Base-by-base conservation (phyloP, 2,888 invertebrate species). In the Mythimna albipuncta region DNA sequence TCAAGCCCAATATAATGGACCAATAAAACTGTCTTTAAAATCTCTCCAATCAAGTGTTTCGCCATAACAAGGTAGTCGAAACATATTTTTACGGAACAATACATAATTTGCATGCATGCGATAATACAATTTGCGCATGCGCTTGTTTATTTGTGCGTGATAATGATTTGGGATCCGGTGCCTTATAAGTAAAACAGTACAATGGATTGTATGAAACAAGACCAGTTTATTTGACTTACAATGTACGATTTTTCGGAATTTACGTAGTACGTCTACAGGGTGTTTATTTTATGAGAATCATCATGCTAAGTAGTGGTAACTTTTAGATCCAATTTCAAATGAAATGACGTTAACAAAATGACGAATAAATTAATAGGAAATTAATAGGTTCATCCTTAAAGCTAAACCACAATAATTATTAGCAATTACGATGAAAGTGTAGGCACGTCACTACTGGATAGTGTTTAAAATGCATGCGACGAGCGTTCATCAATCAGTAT, bases 61-160 rank as follows among this genome's bases (percentile, higher is more conserved):
- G 9, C 47, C 61, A 35, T 67, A 76, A 58, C 50, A 63, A 73
- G 68, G 10, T 62, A 61, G 62, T 62, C 79, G 70, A 78, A 83
- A 81, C 71, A 77, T 72, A 67, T 73, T 69, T 70, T 66, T 71
- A 72, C 35, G 75, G 79, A 88, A 90, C 89, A 88, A 87, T 90
- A 83, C 83, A 81, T 75, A 62, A 87, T 89, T 88, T 83, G 81
- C 86, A 88, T 87, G 75, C 44, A 64, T 65, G 66, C 73, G 78
- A 77, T 88, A 82, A 89, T 88, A 85, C 82, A 74, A 82, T 85
- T 86, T 80, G 83, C 75, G 76, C 75, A 75, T 78, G 75, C 72
- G 72, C 70, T 64, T 61, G 70, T 81, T 79, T 77, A 76, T 76
- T 82, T 69, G 54, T 26, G 54, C 50, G 61, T 74, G 57, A 67